These are phyloP conservation scores for Hirudo medicinalis DNA, from an alignment of 1,140 invertebrate species.

Conservation along the genomic window DNA sequence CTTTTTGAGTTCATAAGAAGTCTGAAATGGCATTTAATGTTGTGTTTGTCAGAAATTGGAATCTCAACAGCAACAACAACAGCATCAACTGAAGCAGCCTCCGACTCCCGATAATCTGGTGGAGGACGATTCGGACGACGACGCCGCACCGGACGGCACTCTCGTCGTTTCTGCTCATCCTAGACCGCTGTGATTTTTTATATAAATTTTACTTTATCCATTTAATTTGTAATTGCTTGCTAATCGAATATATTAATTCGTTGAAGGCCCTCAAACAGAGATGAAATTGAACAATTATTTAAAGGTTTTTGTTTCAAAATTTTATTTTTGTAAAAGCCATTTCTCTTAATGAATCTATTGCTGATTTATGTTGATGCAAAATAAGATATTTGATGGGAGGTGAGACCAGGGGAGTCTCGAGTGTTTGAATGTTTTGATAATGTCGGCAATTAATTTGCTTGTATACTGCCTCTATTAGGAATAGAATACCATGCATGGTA, in stretches of 20 bases:
- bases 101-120: not conserved
- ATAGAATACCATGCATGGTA: too few relatives aligned
- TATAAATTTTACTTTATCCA: not conserved
- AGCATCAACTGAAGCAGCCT: conserved; percentile 1
- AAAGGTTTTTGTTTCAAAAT: not conserved
- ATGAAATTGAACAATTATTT: conserved; percentile 4
- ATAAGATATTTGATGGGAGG: too few relatives aligned
- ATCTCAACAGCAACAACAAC: not conserved
- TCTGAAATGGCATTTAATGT: not conserved
- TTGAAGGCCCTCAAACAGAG: conserved; percentile 3
- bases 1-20: too few relatives aligned
- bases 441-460: too few relatives aligned
- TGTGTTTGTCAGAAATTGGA: conserved; percentile 7
- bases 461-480: too few relatives aligned
- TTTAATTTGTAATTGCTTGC: not conserved
- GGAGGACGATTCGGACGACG: conserved; percentile 42
- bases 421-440: too few relatives aligned
- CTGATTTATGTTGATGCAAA: too few relatives aligned
- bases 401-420: too few relatives aligned
- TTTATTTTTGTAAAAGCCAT: not conserved
- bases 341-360: too few relatives aligned
- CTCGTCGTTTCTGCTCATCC: conserved; percentile 86
- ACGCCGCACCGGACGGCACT: conserved; percentile 64
- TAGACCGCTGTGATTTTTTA: conserved; percentile 70
- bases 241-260: not conserved